Evolutionary conservation across 1,140 invertebrate species (phyloP).

Genomic region (Listronotus oregonensis): DNA sequence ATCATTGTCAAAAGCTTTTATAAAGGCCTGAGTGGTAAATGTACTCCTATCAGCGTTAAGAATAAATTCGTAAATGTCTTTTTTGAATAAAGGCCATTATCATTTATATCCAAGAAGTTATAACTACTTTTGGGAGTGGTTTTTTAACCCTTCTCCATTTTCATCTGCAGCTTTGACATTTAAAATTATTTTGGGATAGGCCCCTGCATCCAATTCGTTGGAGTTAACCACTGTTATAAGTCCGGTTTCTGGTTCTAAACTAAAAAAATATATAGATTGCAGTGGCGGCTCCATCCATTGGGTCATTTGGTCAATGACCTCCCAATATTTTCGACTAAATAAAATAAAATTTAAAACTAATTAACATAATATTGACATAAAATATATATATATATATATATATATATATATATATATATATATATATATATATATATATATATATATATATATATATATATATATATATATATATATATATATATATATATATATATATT

Average conservation of each 20-base stretch:
- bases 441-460: no score
- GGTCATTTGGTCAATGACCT: no score
- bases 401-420: no score
- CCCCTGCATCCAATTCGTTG: slow-evolving; percentile 82
- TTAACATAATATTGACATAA: no score
- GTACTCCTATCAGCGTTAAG: slow-evolving; percentile 72
- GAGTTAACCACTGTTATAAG: slow-evolving; percentile 75
- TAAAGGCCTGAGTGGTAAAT: slow-evolving; percentile 72
- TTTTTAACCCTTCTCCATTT: slow-evolving; percentile 76
- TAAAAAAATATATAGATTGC: slow-evolving; percentile 58
- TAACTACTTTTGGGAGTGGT: slow-evolving; percentile 72
- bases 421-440: no score
- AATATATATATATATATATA: no score
- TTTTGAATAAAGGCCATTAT: slow-evolving; percentile 83
- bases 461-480: no score
- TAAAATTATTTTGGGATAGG: slow-evolving; percentile 73
- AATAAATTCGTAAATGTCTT: slow-evolving; percentile 79
- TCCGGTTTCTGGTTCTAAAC: slow-evolving; percentile 78
- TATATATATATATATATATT: no score
- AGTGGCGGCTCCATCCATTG: no score
- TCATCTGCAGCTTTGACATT: slow-evolving; percentile 85
- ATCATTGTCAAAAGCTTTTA: slow-evolving; percentile 82
- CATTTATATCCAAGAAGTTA: slow-evolving; percentile 85
- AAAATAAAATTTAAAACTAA: no score
- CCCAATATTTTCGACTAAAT: no score